These are phyloP conservation scores for Hylaeus anthracinus DNA, from an alignment of 1,140 invertebrate genomes.

Conservation along the genomic window DNA sequence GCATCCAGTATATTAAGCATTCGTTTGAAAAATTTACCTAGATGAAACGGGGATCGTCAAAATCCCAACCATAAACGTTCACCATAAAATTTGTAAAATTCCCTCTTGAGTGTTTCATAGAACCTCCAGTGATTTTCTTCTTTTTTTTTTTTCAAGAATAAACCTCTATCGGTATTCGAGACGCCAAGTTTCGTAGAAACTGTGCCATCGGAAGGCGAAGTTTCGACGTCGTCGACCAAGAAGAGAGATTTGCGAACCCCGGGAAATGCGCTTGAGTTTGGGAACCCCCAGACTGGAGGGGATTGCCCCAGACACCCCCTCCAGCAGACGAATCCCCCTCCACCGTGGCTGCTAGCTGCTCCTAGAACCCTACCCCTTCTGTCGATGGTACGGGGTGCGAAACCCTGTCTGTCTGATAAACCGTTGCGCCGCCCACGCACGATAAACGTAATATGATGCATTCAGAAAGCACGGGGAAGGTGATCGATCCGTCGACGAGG, in stretches of 20 bases:
- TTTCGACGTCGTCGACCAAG: slow-evolving; percentile 19
- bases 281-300: slow-evolving; percentile 78
- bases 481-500: too few relatives aligned
- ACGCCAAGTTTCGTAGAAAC: slow-evolving; percentile 36
- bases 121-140: too few relatives aligned
- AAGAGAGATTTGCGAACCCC: slow-evolving; percentile 74
- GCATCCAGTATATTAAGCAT: too few relatives aligned
- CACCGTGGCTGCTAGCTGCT: slow-evolving; percentile 58
- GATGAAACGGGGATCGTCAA: too few relatives aligned
- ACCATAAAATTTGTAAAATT: too few relatives aligned
- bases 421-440: slow-evolving; percentile 71
- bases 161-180: too few relatives aligned
- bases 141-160: too few relatives aligned
- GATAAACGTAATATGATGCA: slow-evolving; percentile 60
- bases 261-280: slow-evolving; percentile 80
- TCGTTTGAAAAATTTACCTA: too few relatives aligned
- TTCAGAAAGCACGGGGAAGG: slow-evolving; percentile 16
- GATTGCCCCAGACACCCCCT: slow-evolving; percentile 82
- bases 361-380: slow-evolving; percentile 70
- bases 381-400: slow-evolving; percentile 69
- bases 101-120: too few relatives aligned
- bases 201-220: slow-evolving; percentile 50
- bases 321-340: slow-evolving; percentile 74
- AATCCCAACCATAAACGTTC: too few relatives aligned
- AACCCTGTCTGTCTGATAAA: slow-evolving; percentile 74